Evolutionary conservation across 2,888 invertebrate species (phyloP).

Genomic region (Mythimna ferrago): DNA sequence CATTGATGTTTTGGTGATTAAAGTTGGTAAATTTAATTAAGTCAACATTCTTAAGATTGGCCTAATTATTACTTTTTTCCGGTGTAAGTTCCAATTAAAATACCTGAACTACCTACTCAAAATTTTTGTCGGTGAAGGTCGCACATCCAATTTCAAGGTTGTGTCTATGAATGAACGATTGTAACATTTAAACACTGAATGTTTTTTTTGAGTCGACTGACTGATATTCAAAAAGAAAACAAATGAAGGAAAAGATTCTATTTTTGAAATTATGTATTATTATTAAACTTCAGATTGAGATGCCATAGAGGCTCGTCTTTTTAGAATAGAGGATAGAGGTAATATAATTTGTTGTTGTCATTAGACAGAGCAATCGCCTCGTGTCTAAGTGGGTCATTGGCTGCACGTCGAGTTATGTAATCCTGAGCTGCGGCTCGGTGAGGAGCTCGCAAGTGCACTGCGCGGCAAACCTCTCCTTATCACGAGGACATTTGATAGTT

Average conservation of each 20-base stretch:
- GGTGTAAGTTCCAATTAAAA: slow-evolving; percentile 27
- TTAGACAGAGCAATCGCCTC: slow-evolving; percentile 77
- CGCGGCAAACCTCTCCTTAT: slow-evolving; percentile 55
- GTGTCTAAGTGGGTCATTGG: slow-evolving; percentile 85
- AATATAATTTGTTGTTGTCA: slow-evolving; percentile 76
- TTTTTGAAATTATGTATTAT: slow-evolving; percentile 5
- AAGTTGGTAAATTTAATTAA: not conserved
- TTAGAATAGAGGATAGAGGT: slow-evolving; percentile 44
- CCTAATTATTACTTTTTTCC: slow-evolving; percentile 25
- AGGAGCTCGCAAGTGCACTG: slow-evolving; percentile 65
- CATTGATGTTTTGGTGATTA: not conserved
- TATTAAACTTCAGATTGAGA: not conserved
- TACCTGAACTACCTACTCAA: slow-evolving; percentile 12
- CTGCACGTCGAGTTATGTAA: slow-evolving; percentile 87
- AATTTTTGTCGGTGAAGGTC: slow-evolving; percentile 47
- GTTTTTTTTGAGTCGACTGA: slow-evolving; percentile 5
- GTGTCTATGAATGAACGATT: slow-evolving; percentile 44
- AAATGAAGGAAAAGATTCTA: not conserved
- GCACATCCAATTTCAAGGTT: slow-evolving; percentile 47
- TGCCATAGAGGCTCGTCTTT: slow-evolving; percentile 16
- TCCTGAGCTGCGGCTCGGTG: slow-evolving; percentile 67
- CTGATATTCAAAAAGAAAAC: not conserved
- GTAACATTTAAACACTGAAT: slow-evolving; percentile 29
- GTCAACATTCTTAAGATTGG: not conserved
- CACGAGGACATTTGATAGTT: slow-evolving; percentile 65